Evolutionary conservation across 2,113 vertebrate genomes (phyloP), one percentile per base, ranked within the genome.

Genomic region (Guaruba guarouba): DNA sequence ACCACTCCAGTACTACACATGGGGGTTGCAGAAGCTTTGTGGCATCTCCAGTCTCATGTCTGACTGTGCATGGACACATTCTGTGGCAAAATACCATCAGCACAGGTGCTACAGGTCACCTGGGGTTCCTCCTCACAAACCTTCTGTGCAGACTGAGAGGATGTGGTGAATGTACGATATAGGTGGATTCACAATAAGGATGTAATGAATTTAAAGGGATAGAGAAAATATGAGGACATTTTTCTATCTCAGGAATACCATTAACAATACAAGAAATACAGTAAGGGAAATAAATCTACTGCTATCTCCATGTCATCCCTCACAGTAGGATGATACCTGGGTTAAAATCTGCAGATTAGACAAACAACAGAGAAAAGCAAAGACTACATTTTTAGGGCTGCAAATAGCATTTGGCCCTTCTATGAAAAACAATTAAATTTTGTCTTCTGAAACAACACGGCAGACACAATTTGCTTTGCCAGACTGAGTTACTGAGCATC

Each of bases 151-250:
- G 55, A 33, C 48, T 13, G 13, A 46, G 19, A n/a, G 13, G 68
- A 48, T 1, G 11, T 19, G 13, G 4, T 12, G 28, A 86, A n/a
- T 15, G 11, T 10, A 13, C 5, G 27, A 25, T 3, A 4, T 8
- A 83, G 54, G 31, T 43, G 28, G 14, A 28, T 43, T 62, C 18
- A 22, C 33, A 37, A 52, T 13, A 78, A 9, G 75, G 11, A 33
- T 22, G 3, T 46, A 67, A 43, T 43, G 0, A 68, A 49, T 87
- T 68, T 52, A 61, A 68, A 79, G 8, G 22, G 7, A 43, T 1
- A 23, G n/a, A 78, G 39, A 82, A 90, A 41, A 6, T 8, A 24
- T 13, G 25, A 66, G 8, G 5, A 20, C 1, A 28, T 75, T 64
- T 70, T 43, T 68, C 22, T 37, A 46, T 33, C 39, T 83, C 51